Evolutionary conservation across 2,797 vertebrate genomes (phyloP), one percentile per base, ranked within the genome.

Genomic region (Carcharodon carcharias): DNA sequence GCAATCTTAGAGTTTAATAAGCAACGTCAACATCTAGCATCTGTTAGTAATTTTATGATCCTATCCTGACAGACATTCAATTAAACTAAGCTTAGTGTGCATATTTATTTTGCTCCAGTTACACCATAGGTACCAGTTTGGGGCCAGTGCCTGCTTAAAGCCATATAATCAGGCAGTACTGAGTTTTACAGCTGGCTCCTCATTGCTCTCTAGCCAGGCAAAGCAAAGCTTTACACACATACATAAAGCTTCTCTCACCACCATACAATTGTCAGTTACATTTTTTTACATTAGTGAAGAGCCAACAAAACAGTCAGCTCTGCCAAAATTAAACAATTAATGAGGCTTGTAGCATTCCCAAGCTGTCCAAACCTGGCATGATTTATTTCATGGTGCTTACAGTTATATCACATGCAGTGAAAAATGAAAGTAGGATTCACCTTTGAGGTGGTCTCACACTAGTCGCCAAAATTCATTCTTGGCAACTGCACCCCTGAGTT

Each of bases 1-100:
- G 23, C 91, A 93, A 45, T 45, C 40, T 65, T 45, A 65, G 63
- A 45, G n/a, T 45, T 23, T 67, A 93, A 67, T 93, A 93, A 67
- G n/a, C 61, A 45, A 93, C 21, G n/a, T 67, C 91, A 93, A 93
- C 91, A 67, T 93, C 18, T 67, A 65, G 40, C 91, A 93, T 93
- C 61, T 93, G 91, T 67, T n/a, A 93, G 91, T 93, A 67, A 93
- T 93, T 93, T 93, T 93, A 93, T 67, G 61, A 93, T 67, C 40
- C 18, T 65, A 67, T 65, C n/a, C 63, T 93, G 91, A 93, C 61
- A 93, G 61, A 31, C 40, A 67, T 45, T 93, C 40, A 65, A 93
- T 45, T 93, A 92, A 92, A 92, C 31, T 65, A 65, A 93, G 91
- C 63, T 26, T 67, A 67, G n/a, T 21, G 8, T 45, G 63, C 91